Conservation (phyloP, 2,113 vertebrate genomes). For the Sigmodon hispidus region DNA sequence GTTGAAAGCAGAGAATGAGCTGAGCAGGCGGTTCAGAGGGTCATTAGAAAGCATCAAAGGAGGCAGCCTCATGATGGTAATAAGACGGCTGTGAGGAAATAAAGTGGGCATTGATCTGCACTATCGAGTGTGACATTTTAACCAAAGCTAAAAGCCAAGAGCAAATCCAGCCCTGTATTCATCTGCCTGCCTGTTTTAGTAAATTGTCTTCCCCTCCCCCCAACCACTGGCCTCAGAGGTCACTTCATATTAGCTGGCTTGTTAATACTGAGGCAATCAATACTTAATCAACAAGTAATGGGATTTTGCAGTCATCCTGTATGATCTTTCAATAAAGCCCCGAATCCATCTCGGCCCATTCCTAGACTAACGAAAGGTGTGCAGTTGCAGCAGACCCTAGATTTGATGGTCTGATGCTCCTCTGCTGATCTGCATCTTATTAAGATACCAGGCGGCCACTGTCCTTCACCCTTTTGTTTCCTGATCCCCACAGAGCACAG, state of each 20-base stretch:
- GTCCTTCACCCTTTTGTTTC: slow-evolving; percentile 97
- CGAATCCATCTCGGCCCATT: slow-evolving; percentile 94
- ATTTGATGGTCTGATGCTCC: slow-evolving; percentile 99
- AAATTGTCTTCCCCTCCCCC: slow-evolving; percentile 88
- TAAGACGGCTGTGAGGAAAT: slow-evolving; percentile 94
- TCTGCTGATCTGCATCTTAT: slow-evolving; percentile 99
- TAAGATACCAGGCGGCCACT: slow-evolving; percentile 92
- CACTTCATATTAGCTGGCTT: slow-evolving; percentile 99
- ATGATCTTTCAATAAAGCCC: slow-evolving; percentile 99
- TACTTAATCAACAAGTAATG: slow-evolving; percentile 99
- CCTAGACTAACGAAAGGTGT: slow-evolving; percentile 92
- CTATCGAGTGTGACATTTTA: slow-evolving; percentile 98
- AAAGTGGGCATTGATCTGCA: slow-evolving; percentile 97
- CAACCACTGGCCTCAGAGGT: slow-evolving; percentile 97
- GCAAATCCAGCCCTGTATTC: slow-evolving; percentile 90
- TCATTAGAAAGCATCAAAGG: slow-evolving; percentile 94
- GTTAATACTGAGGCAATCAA: slow-evolving; percentile 99
- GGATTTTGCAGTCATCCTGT: slow-evolving; percentile 99
- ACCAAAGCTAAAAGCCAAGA: slow-evolving; percentile 95
- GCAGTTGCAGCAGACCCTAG: slow-evolving; percentile 90
- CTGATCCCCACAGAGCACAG: slow-evolving; percentile 88
- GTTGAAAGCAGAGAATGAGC: slow-evolving; percentile 88
- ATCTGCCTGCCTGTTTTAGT: slow-evolving; percentile 91
- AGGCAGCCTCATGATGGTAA: slow-evolving; percentile 93
- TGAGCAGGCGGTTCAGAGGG: slow-evolving; percentile 90